Conservation (phyloP, 2,113 vertebrate genomes). For the Psephotus haematonotus region DNA sequence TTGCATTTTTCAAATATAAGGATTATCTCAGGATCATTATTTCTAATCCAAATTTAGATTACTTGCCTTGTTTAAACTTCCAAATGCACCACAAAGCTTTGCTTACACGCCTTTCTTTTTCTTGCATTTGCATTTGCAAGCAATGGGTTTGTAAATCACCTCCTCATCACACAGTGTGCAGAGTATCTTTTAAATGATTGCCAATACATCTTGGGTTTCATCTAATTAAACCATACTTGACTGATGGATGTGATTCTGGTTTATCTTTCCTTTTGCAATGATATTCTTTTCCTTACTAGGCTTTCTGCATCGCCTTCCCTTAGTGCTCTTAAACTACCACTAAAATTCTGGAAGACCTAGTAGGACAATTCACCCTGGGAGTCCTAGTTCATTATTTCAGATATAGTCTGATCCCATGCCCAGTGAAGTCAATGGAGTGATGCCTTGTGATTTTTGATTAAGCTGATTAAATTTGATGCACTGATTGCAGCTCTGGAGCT, state of each 20-base stretch:
- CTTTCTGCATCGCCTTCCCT: neutral
- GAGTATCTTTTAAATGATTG: neutral
- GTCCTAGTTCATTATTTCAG: neutral
- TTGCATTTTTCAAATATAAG: neutral
- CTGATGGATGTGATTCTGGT: neutral
- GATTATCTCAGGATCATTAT: neutral
- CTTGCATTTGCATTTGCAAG: neutral
- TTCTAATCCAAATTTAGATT: conserved; percentile 1
- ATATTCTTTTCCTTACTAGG: neutral
- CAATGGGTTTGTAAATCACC: neutral
- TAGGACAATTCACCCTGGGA: neutral
- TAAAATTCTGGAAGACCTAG: neutral
- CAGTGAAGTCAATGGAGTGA: neutral
- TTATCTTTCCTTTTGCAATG: neutral
- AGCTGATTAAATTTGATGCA: neutral
- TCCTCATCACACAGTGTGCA: neutral
- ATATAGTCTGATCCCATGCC: neutral
- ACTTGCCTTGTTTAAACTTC: neutral
- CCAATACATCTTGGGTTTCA: neutral
- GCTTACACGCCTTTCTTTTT: neutral
- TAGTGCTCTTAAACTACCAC: neutral
- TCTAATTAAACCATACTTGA: neutral
- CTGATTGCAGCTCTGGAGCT: neutral
- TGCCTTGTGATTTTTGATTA: neutral
- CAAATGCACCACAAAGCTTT: neutral